Conservation (phyloP, 2,113 vertebrate species). For the Corythornis madagascariensis region DNA sequence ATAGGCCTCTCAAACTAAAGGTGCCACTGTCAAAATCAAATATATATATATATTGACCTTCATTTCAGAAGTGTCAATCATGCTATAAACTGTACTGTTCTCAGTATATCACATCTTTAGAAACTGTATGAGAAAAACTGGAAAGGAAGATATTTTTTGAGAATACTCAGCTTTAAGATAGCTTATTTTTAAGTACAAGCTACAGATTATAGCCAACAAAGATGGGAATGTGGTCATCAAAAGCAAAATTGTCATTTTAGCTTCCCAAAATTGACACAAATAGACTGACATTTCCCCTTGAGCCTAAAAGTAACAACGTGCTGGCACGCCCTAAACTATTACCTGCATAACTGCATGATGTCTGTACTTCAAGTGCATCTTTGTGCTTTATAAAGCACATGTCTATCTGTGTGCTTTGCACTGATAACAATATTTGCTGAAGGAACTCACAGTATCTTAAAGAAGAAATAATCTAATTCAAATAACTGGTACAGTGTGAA, state of each 20-base stretch:
- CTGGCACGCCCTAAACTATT: background rate
- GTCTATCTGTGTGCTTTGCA: background rate
- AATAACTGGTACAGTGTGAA: background rate
- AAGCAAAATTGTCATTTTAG: background rate
- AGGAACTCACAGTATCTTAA: background rate
- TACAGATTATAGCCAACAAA: background rate
- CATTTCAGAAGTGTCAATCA: slow-evolving; percentile 2
- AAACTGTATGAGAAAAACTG: background rate
- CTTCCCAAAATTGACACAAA: background rate
- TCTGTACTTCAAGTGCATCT: background rate
- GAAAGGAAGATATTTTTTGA: background rate
- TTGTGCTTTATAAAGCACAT: background rate
- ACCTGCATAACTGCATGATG: background rate
- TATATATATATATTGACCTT: background rate
- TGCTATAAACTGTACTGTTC: background rate
- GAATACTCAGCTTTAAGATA: background rate
- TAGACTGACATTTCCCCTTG: background rate
- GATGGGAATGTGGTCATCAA: background rate
- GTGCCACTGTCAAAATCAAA: slow-evolving; percentile 36
- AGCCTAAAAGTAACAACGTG: background rate
- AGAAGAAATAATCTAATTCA: background rate
- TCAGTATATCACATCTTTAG: background rate
- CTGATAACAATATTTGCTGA: background rate
- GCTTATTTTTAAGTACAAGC: background rate
- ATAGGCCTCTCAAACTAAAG: background rate